Evolutionary conservation across 2,888 invertebrate genomes (phyloP).

Genomic region (Deladenus siricidicola): DNA sequence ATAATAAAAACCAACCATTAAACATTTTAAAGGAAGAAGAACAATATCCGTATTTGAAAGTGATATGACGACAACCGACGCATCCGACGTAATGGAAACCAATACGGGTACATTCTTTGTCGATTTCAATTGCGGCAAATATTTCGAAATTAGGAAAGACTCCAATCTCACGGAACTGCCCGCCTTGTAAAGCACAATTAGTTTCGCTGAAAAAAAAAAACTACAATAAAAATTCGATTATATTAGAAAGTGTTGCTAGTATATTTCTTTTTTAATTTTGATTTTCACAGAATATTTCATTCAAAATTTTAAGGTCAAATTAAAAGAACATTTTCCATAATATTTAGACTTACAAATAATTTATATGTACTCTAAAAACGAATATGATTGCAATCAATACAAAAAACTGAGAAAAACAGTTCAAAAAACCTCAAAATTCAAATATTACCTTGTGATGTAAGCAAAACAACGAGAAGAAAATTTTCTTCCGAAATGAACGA

Average conservation of each 20-base stretch:
- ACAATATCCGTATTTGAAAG: conserved; percentile 37
- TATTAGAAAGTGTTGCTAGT: too few species aligned
- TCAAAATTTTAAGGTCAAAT: too few species aligned
- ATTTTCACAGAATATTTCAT: too few species aligned
- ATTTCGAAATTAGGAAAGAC: neutral
- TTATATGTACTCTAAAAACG: too few species aligned
- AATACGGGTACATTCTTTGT: conserved; percentile 15
- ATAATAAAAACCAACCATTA: too few species aligned
- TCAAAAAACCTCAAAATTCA: too few species aligned
- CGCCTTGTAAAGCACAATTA: neutral
- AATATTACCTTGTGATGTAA: conserved; percentile 45
- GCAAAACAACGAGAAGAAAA: conserved; percentile 38
- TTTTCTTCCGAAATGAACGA: conserved; percentile 34
- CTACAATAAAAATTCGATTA: too few species aligned
- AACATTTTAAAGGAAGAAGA: conserved; percentile 32
- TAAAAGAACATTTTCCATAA: too few species aligned
- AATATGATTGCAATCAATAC: too few species aligned
- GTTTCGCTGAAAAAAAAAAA: neutral
- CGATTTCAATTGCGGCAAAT: neutral
- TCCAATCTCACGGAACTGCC: neutral
- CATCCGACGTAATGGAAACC: conserved; percentile 32
- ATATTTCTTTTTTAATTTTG: too few species aligned
- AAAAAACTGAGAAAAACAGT: too few species aligned
- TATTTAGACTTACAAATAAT: too few species aligned
- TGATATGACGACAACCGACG: conserved; percentile 36